Evolutionary conservation across 2,888 invertebrate species (phyloP).

Genomic region (Tuta absoluta): DNA sequence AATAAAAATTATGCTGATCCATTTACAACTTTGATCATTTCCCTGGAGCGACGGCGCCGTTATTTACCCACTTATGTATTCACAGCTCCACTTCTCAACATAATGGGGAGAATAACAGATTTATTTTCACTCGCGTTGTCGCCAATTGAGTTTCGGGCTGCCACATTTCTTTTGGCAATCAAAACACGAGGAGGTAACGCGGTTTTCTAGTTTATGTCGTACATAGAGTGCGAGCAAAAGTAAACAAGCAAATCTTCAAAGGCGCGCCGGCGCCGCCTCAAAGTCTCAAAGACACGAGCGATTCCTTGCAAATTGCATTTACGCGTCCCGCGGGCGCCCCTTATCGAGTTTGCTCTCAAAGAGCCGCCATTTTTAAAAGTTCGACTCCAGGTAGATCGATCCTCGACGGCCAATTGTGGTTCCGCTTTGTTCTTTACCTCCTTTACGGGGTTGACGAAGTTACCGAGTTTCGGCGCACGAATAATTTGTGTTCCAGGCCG

Average conservation of each 20-base stretch:
- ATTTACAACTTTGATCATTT: constrained; percentile 58
- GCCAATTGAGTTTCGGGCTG: constrained; percentile 30
- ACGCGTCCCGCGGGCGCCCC: constrained; percentile 76
- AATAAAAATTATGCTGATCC: constrained; percentile 64
- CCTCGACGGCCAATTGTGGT: constrained; percentile 73
- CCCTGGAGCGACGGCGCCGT: constrained; percentile 35
- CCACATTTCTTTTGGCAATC: constrained; percentile 31
- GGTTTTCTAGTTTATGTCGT: constrained; percentile 27
- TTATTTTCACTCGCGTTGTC: constrained; percentile 30
- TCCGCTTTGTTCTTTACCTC: constrained; percentile 76
- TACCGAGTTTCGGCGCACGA: constrained; percentile 75
- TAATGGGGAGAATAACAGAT: constrained; percentile 32
- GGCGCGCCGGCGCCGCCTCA: constrained; percentile 62
- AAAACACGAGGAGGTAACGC: constrained; percentile 28
- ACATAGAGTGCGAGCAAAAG: constrained; percentile 29
- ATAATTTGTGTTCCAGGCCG: constrained; percentile 78
- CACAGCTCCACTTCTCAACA: constrained; percentile 25
- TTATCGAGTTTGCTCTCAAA: constrained; percentile 78
- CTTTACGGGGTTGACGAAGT: constrained; percentile 77
- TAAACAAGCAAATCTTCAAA: constrained; percentile 64
- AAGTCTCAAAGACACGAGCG: constrained; percentile 78
- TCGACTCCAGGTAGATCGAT: constrained; percentile 70
- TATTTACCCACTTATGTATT: constrained; percentile 37
- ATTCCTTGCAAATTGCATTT: constrained; percentile 77
- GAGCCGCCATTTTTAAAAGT: constrained; percentile 79